Base-by-base conservation (phyloP, 2,888 invertebrate species). In the Camptogramma bilineatum region DNA sequence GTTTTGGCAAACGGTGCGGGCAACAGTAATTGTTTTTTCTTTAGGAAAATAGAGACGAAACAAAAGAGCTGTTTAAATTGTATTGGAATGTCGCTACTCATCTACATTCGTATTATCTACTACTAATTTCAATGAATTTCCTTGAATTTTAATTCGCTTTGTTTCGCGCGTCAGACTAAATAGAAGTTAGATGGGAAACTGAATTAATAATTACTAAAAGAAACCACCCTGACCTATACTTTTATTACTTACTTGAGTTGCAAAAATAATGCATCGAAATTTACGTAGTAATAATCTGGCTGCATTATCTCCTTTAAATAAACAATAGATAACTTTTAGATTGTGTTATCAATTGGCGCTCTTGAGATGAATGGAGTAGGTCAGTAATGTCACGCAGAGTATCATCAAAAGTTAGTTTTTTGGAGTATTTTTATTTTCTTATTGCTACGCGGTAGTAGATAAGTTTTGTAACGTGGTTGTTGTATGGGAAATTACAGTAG, bases 41-140 rank as follows among this genome's bases (percentile, higher is more conserved):
- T 52, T 56, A 57, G 21, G 42, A 53, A 52, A 50, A 48, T 48
- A 54, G 44, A 54, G 50, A 16, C 19, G 10, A 50, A 50, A 62
- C 55, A 66, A 66, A 65, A 58, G 62, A 47, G 58, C 62, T 66
- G 59, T 66, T 46, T 53, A 16, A 58, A 62, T 48, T 60, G 39
- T 52, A 60, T 56, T 47, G 52, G 24, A 47, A 39, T 21, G 53
- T 16, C 19, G 34, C 28, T 46, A 16, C 34, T 24, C 16, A 16
- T 4, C 24, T 51, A 51, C 54, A 28, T 34, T 46, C 52, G 34
- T 19, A 13, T 19, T 17, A n/a, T n/a, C n/a, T n/a, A 55, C 44
- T 42, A 17, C 47, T 19, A 51, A 39, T 34, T 28, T 28, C 18
- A 59, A 59, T 51, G 10, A 50, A 56, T 56, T 65, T 61, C 31